Conservation (phyloP, 1,140 invertebrate species). For the Pogonomyrmex californicus region DNA sequence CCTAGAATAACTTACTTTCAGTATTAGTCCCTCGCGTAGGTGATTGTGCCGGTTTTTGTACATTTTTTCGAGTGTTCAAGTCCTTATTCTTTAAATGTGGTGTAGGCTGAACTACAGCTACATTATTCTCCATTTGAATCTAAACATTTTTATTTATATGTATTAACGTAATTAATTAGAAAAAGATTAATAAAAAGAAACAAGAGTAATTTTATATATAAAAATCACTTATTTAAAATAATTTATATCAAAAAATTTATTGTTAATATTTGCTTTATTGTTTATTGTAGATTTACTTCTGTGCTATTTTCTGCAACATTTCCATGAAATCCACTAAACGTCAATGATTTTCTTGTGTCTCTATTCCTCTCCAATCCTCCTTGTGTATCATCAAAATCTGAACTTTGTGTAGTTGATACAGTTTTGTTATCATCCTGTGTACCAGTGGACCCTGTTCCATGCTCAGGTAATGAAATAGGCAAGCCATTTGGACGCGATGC, state of each 20-base stretch:
- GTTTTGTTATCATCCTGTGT: slow-evolving; percentile 79
- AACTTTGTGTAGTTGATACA: slow-evolving; percentile 76
- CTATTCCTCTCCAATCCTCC: slow-evolving; percentile 85
- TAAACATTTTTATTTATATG: slow-evolving; percentile 56
- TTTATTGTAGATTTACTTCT: slow-evolving; percentile 74
- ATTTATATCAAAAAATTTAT: not conserved
- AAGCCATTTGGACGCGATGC: slow-evolving; percentile 80
- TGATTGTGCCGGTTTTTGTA: slow-evolving; percentile 83
- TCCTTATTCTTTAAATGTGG: slow-evolving; percentile 85
- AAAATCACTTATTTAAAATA: not conserved
- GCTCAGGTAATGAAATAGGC: slow-evolving; percentile 79
- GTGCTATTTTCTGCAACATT: slow-evolving; percentile 82
- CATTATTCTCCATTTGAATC: slow-evolving; percentile 86
- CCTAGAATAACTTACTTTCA: slow-evolving; percentile 77
- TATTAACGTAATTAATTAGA: slow-evolving; percentile 9
- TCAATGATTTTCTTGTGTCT: slow-evolving; percentile 89
- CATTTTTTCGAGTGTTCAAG: slow-evolving; percentile 80
- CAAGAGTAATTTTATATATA: not conserved
- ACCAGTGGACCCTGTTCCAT: slow-evolving; percentile 77
- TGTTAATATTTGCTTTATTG: not conserved
- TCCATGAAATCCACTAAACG: slow-evolving; percentile 88
- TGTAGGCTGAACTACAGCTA: slow-evolving; percentile 86
- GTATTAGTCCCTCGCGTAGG: slow-evolving; percentile 81
- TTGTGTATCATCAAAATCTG: slow-evolving; percentile 83
- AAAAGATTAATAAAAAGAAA: not conserved